These are phyloP conservation scores for Drosophila infuscata DNA, from an alignment of 2,888 invertebrate genomes.

Conservation along the genomic window DNA sequence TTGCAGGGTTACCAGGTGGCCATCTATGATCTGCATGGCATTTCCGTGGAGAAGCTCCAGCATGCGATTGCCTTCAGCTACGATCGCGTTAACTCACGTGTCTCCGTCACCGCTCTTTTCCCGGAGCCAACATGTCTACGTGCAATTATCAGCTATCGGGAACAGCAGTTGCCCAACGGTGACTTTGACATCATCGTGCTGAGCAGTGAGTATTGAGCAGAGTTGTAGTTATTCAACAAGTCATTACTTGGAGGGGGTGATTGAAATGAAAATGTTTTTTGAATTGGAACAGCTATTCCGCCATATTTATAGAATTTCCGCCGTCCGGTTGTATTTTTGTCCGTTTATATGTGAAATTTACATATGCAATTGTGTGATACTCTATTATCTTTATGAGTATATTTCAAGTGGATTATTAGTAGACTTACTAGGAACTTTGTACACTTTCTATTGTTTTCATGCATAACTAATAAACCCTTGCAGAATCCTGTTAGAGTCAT, in stretches of 20 bases:
- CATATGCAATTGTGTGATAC: too few relatives aligned
- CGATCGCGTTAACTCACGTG: conserved; percentile 91
- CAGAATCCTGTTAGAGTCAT: too few relatives aligned
- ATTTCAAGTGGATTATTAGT: too few relatives aligned
- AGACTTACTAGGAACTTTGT: too few relatives aligned
- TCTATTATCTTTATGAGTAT: too few relatives aligned
- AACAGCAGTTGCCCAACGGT: conserved; percentile 92
- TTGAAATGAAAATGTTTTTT: not conserved
- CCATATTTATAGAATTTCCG: not conserved
- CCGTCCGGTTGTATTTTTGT: not conserved
- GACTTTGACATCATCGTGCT: conserved; percentile 96
- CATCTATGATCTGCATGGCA: conserved; percentile 87
- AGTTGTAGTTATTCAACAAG: not conserved
- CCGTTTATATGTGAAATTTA: not conserved
- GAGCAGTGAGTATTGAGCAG: conserved; percentile 88
- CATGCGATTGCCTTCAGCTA: conserved; percentile 89
- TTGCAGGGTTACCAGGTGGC: conserved; percentile 88
- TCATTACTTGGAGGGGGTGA: not conserved
- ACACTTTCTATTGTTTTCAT: too few relatives aligned
- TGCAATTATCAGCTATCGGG: conserved; percentile 91
- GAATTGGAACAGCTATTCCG: not conserved
- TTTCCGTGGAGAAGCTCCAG: conserved; percentile 86
- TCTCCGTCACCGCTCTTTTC: conserved; percentile 91
- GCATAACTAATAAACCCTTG: too few relatives aligned
- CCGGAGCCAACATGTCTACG: conserved; percentile 92